Evolutionary conservation across 2,797 vertebrate genomes (phyloP).

Genomic region (Gymnothorax reevesii): DNA sequence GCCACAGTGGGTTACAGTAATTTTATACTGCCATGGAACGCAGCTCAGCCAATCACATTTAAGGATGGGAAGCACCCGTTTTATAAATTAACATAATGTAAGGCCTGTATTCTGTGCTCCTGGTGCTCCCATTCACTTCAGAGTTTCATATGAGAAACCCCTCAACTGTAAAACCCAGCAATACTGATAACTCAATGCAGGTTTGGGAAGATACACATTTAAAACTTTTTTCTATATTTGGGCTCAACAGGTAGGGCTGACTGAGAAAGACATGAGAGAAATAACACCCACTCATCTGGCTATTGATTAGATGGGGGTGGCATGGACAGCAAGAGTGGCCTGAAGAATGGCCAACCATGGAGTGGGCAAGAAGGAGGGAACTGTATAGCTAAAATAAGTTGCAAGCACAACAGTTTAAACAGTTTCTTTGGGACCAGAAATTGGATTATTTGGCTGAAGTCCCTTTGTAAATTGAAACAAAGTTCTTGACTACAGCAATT

Average conservation of each 20-base stretch:
- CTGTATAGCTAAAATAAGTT: not conserved
- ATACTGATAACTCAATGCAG: slow-evolving; percentile 54
- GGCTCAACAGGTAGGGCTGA: not conserved
- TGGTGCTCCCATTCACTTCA: not conserved
- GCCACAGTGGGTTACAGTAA: too few species aligned
- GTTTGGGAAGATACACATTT: not conserved
- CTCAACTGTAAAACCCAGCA: slow-evolving; percentile 54
- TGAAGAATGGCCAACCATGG: not conserved
- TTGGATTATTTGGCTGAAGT: not conserved
- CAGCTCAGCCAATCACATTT: too few species aligned
- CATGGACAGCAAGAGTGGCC: not conserved
- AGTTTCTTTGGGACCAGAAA: not conserved
- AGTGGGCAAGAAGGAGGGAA: not conserved
- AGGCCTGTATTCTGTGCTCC: not conserved
- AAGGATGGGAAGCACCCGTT: too few species aligned
- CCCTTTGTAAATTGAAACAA: not conserved
- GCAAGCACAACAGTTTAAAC: too few species aligned
- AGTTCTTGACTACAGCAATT: not conserved
- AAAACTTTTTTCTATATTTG: not conserved
- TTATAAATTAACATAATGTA: not conserved
- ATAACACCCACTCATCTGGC: not conserved
- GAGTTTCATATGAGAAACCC: slow-evolving; percentile 61
- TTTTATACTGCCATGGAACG: too few species aligned
- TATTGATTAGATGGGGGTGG: not conserved
- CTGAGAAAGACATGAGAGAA: not conserved